Evolutionary conservation across 2,797 vertebrate species (phyloP), one percentile per base, ranked within the genome.

Genomic region (Sibirionetta formosa): DNA sequence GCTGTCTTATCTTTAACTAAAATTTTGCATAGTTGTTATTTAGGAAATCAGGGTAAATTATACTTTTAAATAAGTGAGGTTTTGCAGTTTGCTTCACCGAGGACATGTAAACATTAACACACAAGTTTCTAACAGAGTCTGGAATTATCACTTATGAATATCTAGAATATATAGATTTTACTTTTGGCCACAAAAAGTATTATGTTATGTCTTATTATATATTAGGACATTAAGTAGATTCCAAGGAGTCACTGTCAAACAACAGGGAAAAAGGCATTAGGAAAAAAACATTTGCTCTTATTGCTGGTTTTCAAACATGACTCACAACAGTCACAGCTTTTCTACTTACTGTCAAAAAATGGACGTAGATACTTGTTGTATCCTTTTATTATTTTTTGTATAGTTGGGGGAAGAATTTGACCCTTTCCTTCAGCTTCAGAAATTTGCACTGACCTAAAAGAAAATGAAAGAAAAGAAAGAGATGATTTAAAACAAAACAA

Each of bases 291-390:
- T 57, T 66, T 56, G 17, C 3, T 70, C 19, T 89, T 18, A 46
- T 36, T 54, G 33, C 10, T 61, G 15, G 61, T 46, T 72, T 93
- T 88, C 57, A 89, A 19, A 68, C 20, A n/a, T 4, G 40, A 42
- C 31, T 64, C 29, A 42, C 31, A 29, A 64, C 29, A 42, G 38
- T 63, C 12, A 22, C 7, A 85, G 10, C 3, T 70, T 94, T 91
- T 66, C 26, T 92, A 97, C 99, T 98, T 98, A 99, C 99, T 98
- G 82, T 99, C 99, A 98, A 99, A 99, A 97, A 99, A 99, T 22
- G 99, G 99, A 93, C 99, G 98, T 35, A 99, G 98, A 97, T 99
- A 99, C 97, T 99, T 99, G 98, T 99, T 99, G 97, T 99, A 99
- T 95, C 99, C 99, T 98, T 99, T 99, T 98, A 99, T 99, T 97